phyloP scores from a whole-genome alignment of 2,797 vertebrate species.

The Parambassis ranga region DNA sequence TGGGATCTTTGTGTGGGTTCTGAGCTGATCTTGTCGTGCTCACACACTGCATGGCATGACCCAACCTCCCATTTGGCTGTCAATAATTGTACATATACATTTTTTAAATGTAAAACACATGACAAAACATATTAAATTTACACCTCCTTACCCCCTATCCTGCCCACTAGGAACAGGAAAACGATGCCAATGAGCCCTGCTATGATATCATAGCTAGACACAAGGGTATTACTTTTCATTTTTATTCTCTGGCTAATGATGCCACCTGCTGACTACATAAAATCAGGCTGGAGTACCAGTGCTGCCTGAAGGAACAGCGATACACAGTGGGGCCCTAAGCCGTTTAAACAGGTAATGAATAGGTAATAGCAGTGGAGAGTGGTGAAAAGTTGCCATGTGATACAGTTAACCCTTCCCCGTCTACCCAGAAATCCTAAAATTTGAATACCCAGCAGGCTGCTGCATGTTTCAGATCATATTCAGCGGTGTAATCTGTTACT shows the following conservation, averaged over 20 bases:
- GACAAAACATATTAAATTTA: constrained; percentile 75
- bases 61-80: constrained; percentile 39
- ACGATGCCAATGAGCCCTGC: constrained; percentile 63
- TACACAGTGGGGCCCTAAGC: constrained; percentile 49
- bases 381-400: constrained; percentile 64
- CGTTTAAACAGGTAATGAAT: constrained; percentile 67
- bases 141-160: constrained; percentile 72
- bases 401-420: constrained; percentile 59
- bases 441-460: constrained; percentile 45
- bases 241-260: constrained; percentile 87
- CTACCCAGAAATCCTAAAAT: constrained; percentile 35
- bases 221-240: constrained; percentile 78
- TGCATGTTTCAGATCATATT: constrained; percentile 45
- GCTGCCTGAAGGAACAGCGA: constrained; percentile 62
- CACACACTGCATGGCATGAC: constrained; percentile 42
- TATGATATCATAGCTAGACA: constrained; percentile 77
- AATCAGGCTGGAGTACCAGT: constrained; percentile 68
- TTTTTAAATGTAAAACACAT: constrained; percentile 61
- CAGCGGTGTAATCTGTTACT: constrained; percentile 47
- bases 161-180: constrained; percentile 50
- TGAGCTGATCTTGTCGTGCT: constrained; percentile 54
- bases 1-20: constrained; percentile 59
- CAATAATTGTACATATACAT: constrained; percentile 19
- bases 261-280: constrained; percentile 88
- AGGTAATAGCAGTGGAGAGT: constrained; percentile 40